Conservation (phyloP, 2,888 invertebrate species). For the Buathra laborator region DNA sequence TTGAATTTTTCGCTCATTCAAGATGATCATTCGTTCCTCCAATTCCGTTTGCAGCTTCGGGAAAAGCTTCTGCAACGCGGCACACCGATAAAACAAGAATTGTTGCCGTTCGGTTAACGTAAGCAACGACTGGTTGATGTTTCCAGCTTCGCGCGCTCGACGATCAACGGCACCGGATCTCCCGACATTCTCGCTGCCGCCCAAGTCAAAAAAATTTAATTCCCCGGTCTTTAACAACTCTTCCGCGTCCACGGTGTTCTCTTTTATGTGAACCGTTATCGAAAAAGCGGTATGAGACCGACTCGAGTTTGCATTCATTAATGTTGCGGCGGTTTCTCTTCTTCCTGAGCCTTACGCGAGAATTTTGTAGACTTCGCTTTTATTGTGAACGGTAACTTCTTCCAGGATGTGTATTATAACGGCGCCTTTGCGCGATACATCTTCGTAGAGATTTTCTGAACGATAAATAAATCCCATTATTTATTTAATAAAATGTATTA, state of each 20-base stretch:
- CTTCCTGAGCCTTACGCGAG: constrained; percentile 95
- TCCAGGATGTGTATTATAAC: constrained; percentile 96
- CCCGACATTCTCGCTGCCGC: constrained; percentile 99
- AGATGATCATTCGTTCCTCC: constrained; percentile 74
- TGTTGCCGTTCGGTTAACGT: constrained; percentile 87
- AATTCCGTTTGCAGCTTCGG: constrained; percentile 78
- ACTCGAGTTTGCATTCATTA: constrained; percentile 97
- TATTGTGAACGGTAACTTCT: constrained; percentile 95
- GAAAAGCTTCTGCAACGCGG: constrained; percentile 77
- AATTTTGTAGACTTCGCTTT: constrained; percentile 95
- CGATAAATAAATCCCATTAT: constrained; percentile 39
- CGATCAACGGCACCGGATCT: constrained; percentile 97
- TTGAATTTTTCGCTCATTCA: constrained; percentile 85
- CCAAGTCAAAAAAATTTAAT: constrained; percentile 98
- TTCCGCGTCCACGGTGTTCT: constrained; percentile 95
- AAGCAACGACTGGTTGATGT: constrained; percentile 97
- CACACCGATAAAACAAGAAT: constrained; percentile 29
- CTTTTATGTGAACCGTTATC: constrained; percentile 96
- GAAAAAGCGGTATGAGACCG: constrained; percentile 99
- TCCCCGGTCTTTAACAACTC: constrained; percentile 98
- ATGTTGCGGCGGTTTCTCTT: constrained; percentile 95
- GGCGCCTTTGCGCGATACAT: constrained; percentile 93
- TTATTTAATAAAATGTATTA: no score
- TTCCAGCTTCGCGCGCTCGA: constrained; percentile 97
- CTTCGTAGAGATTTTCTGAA: constrained; percentile 90